Base-by-base conservation (phyloP, 2,888 invertebrate genomes). In the Nipponacmea schrenckii region DNA sequence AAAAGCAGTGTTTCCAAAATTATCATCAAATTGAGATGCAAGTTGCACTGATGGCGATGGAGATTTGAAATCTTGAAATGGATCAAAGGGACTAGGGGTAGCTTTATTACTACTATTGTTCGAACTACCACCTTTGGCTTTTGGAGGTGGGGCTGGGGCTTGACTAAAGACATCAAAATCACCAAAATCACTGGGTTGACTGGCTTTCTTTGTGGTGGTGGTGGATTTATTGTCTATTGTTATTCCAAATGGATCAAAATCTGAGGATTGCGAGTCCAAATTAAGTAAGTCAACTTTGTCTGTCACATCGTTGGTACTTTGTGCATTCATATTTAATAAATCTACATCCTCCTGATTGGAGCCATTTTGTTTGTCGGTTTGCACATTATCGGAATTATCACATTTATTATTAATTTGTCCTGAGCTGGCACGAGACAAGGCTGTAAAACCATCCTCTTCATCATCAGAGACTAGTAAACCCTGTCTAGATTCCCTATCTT, bases 371-470 rank as follows among this genome's bases (percentile, higher is more conserved):
- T 56, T 56, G 12, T 56, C 20, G 20, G 20, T 12, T 56, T 56
- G 56, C 56, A 24, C 12, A 56, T 56, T 56, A 24, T 56, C 56
- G 10, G 56, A 24, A 24, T 56, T 56, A 56, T 56, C 56, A 56
- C 56, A 24, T 7, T 56, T 56, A 24, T 39, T 39, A 39, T n/a
- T 45, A 67, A 50, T n/a, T 67, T 67, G 67, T 27, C 69, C 69
- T 24, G 66, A 63, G 20, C 83, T 73, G 62, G 77, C 74, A 45
- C 67, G 71, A 27, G 81, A 78, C 45, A 86, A 74, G 26, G 76
- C 71, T 31, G 79, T 78, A 78, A 86, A 86, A 64, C 81, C 85
- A 72, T 81, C 84, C 48, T 86, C 85, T 67, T 81, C 82, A 62
- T 83, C 81, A 73, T 81, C 81, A 66, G 81, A 78, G 8, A 79